Evolutionary conservation across 2,888 invertebrate genomes (phyloP), one percentile per base, ranked within the genome.

Genomic region (Dichetophora obliterata): DNA sequence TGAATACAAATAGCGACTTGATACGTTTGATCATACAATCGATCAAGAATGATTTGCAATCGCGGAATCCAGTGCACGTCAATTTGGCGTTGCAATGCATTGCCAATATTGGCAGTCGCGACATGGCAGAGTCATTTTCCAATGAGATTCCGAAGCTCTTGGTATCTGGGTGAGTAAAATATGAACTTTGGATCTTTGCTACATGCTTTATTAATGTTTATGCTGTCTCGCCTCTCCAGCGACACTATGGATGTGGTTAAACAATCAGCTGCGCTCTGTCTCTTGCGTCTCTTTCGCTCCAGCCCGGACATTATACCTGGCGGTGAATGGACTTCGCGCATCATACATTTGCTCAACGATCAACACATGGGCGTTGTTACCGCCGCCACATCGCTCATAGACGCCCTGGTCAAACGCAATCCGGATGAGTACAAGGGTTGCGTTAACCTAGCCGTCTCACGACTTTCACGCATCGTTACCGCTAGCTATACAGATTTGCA

Each of bases 101-200:
- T 87, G 99, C 99, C 74, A 99, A 99, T 90, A 99, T 99, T 89
- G 99, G 99, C 77, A 98, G 98, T 89, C 95, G 96, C 86, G 99
- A 99, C 89, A 99, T 99, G 99, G 99, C 98, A n/a, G 99, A 99
- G 90, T 98, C 98, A 65, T 98, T 99, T 90, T 96, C 97, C 75
- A 95, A 95, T 84, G 99, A 99, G 90, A 98, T 99, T 88, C 99
- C 99, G 79, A 98, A 98, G 90, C 92, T 99, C 74, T 93, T 99
- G 80, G 98, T 99, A 52, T 99, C 99, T 78, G 99, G 98, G 95
- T 95, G 90, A 83, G 82, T 78, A 43, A 27, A n/a, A 43, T 43
- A 3, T 43, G 1, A 14, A 11, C 11, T 11, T 43, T 43, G 43
- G 2, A 2, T 43, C 43, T 43, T 43, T 43, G 43, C 11, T 1